Conservation (phyloP, 1,140 invertebrate genomes). For the Drosophila cardini region DNA sequence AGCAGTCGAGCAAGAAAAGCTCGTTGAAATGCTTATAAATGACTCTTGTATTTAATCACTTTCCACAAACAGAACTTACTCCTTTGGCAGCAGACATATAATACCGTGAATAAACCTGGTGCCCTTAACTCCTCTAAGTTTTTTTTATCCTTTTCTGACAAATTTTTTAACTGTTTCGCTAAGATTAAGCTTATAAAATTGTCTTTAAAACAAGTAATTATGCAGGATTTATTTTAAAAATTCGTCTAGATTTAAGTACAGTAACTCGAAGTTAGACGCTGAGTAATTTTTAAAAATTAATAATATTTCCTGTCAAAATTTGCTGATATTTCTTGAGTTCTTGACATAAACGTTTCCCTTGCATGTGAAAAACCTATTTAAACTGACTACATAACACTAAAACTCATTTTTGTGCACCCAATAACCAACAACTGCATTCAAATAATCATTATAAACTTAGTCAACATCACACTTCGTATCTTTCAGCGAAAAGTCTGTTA, state of each 20-base stretch:
- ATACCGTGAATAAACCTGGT: background rate
- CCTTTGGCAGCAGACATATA: background rate
- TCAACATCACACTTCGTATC: conserved; percentile 19
- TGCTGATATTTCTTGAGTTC: too few species aligned
- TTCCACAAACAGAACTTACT: background rate
- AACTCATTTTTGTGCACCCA: background rate
- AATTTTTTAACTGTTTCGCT: too few species aligned
- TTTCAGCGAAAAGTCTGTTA: conserved; percentile 31
- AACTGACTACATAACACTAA: background rate
- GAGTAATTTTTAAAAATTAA: too few species aligned
- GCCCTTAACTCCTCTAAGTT: background rate
- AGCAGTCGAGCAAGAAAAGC: conserved; percentile 6
- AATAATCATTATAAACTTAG: conserved; percentile 27
- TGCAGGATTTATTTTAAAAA: too few species aligned
- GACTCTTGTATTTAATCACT: conserved; percentile 8
- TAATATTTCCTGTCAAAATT: too few species aligned
- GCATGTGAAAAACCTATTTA: background rate
- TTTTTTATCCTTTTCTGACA: background rate
- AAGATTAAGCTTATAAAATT: too few species aligned
- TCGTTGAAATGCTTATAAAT: conserved; percentile 30
- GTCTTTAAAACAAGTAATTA: too few species aligned
- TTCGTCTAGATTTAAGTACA: too few species aligned
- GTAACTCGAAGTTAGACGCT: too few species aligned
- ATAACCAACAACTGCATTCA: background rate
- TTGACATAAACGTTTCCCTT: too few species aligned